phyloP scores from a whole-genome alignment of 2,888 invertebrate species.

The Patella pellucida region DNA sequence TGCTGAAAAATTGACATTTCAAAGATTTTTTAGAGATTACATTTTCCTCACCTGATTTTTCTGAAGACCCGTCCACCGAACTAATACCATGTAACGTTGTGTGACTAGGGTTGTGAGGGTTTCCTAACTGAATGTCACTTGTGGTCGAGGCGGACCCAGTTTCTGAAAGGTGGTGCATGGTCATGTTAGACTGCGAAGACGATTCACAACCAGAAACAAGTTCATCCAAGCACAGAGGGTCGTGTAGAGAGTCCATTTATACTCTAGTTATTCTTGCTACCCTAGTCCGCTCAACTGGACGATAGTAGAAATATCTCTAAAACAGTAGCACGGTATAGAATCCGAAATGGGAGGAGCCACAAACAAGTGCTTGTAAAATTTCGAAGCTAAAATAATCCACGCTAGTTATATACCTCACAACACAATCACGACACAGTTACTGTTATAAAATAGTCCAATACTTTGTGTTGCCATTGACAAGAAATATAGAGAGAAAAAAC shows the following conservation, averaged over 20 bases:
- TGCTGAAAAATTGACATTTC: too few species aligned
- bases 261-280: slow-evolving; percentile 24
- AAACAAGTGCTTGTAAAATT: background rate
- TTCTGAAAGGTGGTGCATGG: slow-evolving; percentile 42
- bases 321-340: slow-evolving; percentile 9
- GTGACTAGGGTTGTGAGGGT: slow-evolving; percentile 35
- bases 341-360: slow-evolving; percentile 5
- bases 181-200: slow-evolving; percentile 38
- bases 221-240: slow-evolving; percentile 58
- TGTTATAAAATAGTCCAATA: background rate
- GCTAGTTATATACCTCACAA: background rate
- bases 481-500: background rate
- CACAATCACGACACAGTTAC: background rate
- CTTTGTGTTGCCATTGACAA: background rate
- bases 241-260: slow-evolving; percentile 64
- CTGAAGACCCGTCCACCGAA: slow-evolving; percentile 45
- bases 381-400: background rate
- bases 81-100: slow-evolving; percentile 39
- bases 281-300: background rate
- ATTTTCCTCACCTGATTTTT: slow-evolving; percentile 38
- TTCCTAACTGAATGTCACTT: slow-evolving; percentile 34
- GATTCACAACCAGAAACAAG: slow-evolving; percentile 45
- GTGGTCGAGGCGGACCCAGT: slow-evolving; percentile 27
- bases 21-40: background rate
- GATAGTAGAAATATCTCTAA: background rate